Evolutionary conservation across 2,888 invertebrate genomes (phyloP).

Genomic region (Arctia plantaginis): DNA sequence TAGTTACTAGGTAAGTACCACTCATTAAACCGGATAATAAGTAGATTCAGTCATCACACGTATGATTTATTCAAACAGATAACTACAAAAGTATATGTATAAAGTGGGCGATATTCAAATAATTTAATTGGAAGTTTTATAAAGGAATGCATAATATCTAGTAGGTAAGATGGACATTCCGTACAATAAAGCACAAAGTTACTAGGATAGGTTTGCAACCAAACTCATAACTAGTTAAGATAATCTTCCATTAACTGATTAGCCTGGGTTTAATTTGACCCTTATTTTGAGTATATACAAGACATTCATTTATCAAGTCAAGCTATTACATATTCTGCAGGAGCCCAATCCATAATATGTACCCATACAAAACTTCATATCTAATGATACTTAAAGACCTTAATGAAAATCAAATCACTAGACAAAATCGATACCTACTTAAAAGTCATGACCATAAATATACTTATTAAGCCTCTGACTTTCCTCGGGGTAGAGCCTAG

Average conservation of each 20-base stretch:
- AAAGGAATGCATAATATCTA: constrained; percentile 1
- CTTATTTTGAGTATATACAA: background rate
- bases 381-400: background rate
- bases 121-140: constrained; percentile 6
- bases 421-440: no score
- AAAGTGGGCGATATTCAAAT: constrained; percentile 6
- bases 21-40: constrained; percentile 6
- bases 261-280: background rate
- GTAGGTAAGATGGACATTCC: background rate
- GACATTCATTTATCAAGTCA: background rate
- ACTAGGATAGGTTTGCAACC: background rate
- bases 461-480: no score
- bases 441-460: no score
- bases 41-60: background rate
- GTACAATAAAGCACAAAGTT: background rate
- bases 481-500: no score
- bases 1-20: background rate
- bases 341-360: background rate
- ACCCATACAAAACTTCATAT: background rate
- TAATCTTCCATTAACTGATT: background rate
- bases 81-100: background rate
- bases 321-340: background rate
- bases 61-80: constrained; percentile 7
- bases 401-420: background rate
- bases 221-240: no score